Conservation (phyloP, 2,113 vertebrate genomes). For the Erythrolamprus reginae region DNA sequence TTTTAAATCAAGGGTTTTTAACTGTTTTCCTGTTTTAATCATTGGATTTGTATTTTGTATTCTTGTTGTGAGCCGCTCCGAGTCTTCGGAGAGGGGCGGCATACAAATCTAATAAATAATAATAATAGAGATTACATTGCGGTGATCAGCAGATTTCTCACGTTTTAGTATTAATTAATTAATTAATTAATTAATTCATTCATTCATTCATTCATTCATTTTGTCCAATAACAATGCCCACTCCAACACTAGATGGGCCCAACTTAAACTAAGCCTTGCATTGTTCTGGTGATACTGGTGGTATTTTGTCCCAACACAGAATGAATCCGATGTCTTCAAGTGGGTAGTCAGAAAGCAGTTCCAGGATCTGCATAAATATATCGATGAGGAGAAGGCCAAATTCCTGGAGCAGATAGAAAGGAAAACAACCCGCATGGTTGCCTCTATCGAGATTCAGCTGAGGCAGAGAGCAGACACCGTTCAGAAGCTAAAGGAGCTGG, state of each 20-base stretch:
- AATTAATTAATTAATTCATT: too few species aligned
- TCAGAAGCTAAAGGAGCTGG: constrained; percentile 65
- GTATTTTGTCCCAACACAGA: constrained; percentile 54
- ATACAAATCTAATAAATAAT: too few species aligned
- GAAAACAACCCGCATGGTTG: constrained; percentile 66
- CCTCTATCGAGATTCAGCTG: constrained; percentile 74
- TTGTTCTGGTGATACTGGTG: not conserved
- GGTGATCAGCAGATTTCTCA: not conserved
- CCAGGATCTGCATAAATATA: constrained; percentile 73
- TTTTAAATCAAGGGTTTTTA: too few species aligned
- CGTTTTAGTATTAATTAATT: not conserved
- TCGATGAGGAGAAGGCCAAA: constrained; percentile 77
- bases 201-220: too few species aligned
- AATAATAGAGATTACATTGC: not conserved
- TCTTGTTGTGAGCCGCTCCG: too few species aligned
- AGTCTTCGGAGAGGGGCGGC: too few species aligned
- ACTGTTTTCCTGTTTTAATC: too few species aligned
- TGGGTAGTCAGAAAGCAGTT: constrained; percentile 81
- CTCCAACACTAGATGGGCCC: not conserved
- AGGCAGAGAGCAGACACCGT: constrained; percentile 64
- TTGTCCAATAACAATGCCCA: too few species aligned
- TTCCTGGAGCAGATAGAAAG: constrained; percentile 71
- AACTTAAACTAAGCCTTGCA: too few species aligned
- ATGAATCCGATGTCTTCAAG: constrained; percentile 79
- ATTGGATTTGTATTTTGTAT: too few species aligned